Evolutionary conservation across 2,888 invertebrate species (phyloP), one percentile per base, ranked within the genome.

Genomic region (Zygothrica quintamaculata): DNA sequence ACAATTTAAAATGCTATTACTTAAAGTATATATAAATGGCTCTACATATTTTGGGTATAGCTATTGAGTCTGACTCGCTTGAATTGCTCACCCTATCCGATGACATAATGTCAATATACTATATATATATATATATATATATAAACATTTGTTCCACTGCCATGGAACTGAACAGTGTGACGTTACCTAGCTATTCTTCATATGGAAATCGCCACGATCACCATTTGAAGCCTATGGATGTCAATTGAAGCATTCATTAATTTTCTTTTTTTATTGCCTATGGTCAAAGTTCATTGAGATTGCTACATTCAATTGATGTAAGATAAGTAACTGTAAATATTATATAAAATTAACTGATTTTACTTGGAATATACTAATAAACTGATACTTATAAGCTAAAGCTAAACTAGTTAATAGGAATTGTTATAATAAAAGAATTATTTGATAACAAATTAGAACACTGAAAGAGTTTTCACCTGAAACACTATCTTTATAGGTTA

Each of bases 181-280:
- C n/a, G 16, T 33, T 13, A 39, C n/a, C 9, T 42, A 67, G 69
- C 40, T 37, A 61, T 16, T 22, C 33, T 18, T 33, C 16, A 33
- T 51, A 46, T 67, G 58, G 56, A 60, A 66, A 72, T 72, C 39
- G 39, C 12, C 48, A 52, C 53, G 75, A 81, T 71, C 59, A 39
- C 25, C 43, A 51, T 64, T 68, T 40, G 36, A 57, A 66, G 52
- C 60, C 53, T 56, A 67, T 60, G 51, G 42, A 34, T 36, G 31
- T 39, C 80, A 88, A 88, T 86, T 86, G 84, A 76, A 48, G 47
- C 80, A 47, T 76, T 86, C 76, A 69, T 76, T 80, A 73, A 84
- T 50, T 70, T n/a, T n/a, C n/a, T n/a, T n/a, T n/a, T n/a, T 86
- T 65, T 86, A 88, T 87, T 87, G 69, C 40, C 40, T 13, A 11